phyloP scores from a whole-genome alignment of 2,797 vertebrate species.

The Pyrocephalus nanus region DNA sequence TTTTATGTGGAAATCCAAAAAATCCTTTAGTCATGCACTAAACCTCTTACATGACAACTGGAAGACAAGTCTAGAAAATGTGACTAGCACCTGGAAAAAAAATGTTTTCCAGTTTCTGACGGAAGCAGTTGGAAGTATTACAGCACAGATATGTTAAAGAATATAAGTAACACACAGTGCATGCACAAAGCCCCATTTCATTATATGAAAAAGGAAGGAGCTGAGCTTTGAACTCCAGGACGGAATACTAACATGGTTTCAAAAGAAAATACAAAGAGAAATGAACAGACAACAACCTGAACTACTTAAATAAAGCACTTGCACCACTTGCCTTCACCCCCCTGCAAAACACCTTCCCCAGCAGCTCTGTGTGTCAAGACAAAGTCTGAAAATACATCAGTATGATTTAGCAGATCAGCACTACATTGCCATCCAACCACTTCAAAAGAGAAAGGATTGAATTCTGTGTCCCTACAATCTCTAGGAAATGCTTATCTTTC shows the following conservation, averaged over 20 bases:
- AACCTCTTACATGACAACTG: not conserved
- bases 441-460: not conserved
- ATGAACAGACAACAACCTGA: not conserved
- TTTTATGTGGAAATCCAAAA: not conserved
- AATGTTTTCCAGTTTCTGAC: not conserved
- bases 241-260: not conserved
- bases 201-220: not conserved
- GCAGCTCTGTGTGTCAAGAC: not conserved
- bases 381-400: not conserved
- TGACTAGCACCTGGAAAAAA: conserved; percentile 15
- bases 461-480: not conserved
- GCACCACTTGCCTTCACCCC: not conserved
- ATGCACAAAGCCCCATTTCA: not conserved
- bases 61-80: conserved; percentile 3
- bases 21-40: not conserved
- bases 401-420: not conserved
- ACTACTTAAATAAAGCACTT: not conserved
- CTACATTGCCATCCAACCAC: not conserved
- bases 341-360: not conserved
- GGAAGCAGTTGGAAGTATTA: not conserved
- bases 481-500: not conserved
- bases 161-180: not conserved
- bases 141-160: not conserved
- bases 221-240: not conserved
- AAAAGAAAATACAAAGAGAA: not conserved